Evolutionary conservation across 2,113 vertebrate genomes (phyloP).

Genomic region (Aphyosemion australe): DNA sequence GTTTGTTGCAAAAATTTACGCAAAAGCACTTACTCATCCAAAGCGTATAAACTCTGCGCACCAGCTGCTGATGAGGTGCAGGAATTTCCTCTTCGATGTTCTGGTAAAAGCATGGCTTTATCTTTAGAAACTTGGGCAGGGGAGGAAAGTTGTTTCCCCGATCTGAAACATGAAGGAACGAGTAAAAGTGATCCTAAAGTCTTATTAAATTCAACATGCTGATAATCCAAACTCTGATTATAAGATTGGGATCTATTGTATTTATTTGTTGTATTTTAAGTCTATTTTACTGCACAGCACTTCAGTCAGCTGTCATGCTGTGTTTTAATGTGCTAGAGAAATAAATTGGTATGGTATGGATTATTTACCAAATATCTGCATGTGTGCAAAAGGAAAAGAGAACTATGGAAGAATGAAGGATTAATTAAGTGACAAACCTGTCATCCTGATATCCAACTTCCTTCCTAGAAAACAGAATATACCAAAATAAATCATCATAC

Average conservation of each 20-base stretch:
- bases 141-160: slow-evolving; percentile 93
- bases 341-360: too few relatives aligned
- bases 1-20: background rate
- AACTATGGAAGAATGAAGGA: background rate
- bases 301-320: too few relatives aligned
- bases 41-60: slow-evolving; percentile 88
- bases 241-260: too few relatives aligned
- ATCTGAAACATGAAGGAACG: slow-evolving; percentile 69
- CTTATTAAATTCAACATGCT: background rate
- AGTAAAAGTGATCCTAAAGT: background rate
- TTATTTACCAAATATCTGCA: background rate
- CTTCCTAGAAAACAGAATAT: slow-evolving; percentile 23
- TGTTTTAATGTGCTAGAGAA: too few relatives aligned
- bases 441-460: slow-evolving; percentile 53
- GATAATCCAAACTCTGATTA: too few relatives aligned
- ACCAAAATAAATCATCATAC: background rate
- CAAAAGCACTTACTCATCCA: slow-evolving; percentile 88
- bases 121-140: slow-evolving; percentile 84
- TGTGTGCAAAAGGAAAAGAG: background rate
- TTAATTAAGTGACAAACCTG: slow-evolving; percentile 50
- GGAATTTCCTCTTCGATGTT: slow-evolving; percentile 93
- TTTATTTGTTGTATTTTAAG: too few relatives aligned
- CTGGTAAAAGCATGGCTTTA: slow-evolving; percentile 97
- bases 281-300: too few relatives aligned
- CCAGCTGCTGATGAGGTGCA: slow-evolving; percentile 82